Evolutionary conservation across 2,888 invertebrate genomes (phyloP).

Genomic region (Drosophila neotestacea): DNA sequence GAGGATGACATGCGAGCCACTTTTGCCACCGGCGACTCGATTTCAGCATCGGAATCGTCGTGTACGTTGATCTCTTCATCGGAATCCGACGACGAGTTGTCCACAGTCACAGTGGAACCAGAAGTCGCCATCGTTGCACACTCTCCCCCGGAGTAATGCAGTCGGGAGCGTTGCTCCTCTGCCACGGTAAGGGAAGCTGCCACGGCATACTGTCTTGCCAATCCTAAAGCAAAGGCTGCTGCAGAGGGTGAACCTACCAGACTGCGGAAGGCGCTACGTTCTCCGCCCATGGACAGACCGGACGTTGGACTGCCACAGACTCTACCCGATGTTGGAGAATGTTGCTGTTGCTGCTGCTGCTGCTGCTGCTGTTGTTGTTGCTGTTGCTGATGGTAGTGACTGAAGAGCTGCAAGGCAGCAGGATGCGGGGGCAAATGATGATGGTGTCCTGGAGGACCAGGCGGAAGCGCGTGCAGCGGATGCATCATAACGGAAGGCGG

Average conservation of each 20-base stretch:
- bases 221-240: constrained; percentile 86
- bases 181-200: constrained; percentile 83
- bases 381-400: constrained; percentile 80
- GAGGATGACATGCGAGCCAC: constrained; percentile 76
- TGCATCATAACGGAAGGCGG: constrained; percentile 63
- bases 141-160: constrained; percentile 54
- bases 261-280: constrained; percentile 94
- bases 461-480: constrained; percentile 65
- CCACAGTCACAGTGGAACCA: constrained; percentile 77
- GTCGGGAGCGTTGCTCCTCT: constrained; percentile 79
- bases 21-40: constrained; percentile 70
- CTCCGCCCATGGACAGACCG: constrained; percentile 91
- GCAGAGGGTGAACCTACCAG: constrained; percentile 88
- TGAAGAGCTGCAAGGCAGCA: constrained; percentile 78
- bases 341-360: constrained; percentile 60
- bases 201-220: constrained; percentile 83
- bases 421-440: constrained; percentile 75
- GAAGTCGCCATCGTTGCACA: constrained; percentile 35
- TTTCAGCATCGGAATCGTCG: constrained; percentile 86
- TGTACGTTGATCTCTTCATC: constrained; percentile 95
- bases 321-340: constrained; percentile 58
- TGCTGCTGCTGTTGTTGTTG: constrained; percentile 57
- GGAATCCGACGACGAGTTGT: constrained; percentile 82
- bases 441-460: constrained; percentile 64
- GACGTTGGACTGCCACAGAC: constrained; percentile 66